These are phyloP conservation scores for Cichladusa arquata DNA, from an alignment of 2,113 vertebrate species.

Conservation along the genomic window DNA sequence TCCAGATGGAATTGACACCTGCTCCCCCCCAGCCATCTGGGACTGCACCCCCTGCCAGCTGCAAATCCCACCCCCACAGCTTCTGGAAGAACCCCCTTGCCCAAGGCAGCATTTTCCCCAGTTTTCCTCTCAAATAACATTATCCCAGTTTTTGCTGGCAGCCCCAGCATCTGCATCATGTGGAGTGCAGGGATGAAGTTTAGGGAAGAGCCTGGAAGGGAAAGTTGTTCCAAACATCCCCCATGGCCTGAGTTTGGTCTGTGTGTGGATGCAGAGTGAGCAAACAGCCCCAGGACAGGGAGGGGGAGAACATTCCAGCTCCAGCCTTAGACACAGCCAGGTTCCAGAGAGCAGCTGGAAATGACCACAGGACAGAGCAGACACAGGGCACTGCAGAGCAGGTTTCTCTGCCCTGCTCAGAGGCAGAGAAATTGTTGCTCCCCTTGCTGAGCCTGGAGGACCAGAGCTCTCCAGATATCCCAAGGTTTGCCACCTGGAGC, in stretches of 20 bases:
- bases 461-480: background rate
- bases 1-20: constrained; percentile 52
- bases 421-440: background rate
- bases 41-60: constrained; percentile 13
- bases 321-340: background rate
- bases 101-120: background rate
- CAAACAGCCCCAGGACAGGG: background rate
- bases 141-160: background rate
- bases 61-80: background rate
- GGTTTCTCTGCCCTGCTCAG: background rate
- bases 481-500: background rate
- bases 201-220: background rate
- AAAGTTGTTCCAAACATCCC: background rate
- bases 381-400: fast-evolving
- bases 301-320: background rate
- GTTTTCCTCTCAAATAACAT: background rate
- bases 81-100: background rate
- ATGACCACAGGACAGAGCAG: background rate
- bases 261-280: background rate
- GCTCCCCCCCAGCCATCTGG: constrained; percentile 22
- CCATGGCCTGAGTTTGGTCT: background rate
- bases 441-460: background rate
- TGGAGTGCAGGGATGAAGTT: background rate
- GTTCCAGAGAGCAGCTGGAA: background rate
- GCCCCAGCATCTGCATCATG: background rate